Evolutionary conservation across 2,888 invertebrate genomes (phyloP).

Genomic region (Tiliacea aurago): DNA sequence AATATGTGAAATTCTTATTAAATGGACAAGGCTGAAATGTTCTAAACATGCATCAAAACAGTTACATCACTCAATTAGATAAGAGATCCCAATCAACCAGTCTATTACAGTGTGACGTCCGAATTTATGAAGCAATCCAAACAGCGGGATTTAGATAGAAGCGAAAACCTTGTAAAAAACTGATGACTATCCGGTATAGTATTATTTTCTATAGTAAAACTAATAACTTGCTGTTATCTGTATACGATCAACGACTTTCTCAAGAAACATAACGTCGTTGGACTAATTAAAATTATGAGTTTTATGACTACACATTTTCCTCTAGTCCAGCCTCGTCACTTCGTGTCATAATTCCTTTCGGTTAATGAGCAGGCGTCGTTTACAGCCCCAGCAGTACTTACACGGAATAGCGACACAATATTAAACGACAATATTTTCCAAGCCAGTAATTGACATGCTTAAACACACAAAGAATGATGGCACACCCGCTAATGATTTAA

Average conservation of each 20-base stretch:
- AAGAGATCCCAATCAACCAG: conserved; percentile 44
- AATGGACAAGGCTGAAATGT: neutral
- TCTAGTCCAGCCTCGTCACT: neutral
- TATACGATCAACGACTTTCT: conserved; percentile 39
- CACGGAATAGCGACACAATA: conserved; percentile 70
- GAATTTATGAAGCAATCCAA: conserved; percentile 18
- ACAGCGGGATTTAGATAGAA: conserved; percentile 25
- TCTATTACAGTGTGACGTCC: conserved; percentile 28
- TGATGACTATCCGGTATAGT: neutral
- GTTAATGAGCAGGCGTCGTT: conserved; percentile 45
- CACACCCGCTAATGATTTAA: conserved; percentile 81
- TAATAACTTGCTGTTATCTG: conserved; percentile 20
- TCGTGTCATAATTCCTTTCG: conserved; percentile 24
- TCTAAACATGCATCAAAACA: conserved; percentile 31
- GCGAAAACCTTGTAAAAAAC: conserved; percentile 15
- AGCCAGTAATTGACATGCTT: conserved; percentile 85
- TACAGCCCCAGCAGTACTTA: conserved; percentile 18
- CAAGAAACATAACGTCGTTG: conserved; percentile 25
- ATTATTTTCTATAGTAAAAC: conserved; percentile 7
- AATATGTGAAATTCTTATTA: neutral
- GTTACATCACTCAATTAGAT: conserved; percentile 46
- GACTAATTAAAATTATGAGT: conserved; percentile 39
- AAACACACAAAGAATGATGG: conserved; percentile 76
- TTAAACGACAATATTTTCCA: conserved; percentile 82
- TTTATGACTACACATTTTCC: conserved; percentile 22